Evolutionary conservation across 92 coral and sea anemone species (phyloP), one percentile per base, ranked within the genome.

Genomic region (Virgularia gustaviana): DNA sequence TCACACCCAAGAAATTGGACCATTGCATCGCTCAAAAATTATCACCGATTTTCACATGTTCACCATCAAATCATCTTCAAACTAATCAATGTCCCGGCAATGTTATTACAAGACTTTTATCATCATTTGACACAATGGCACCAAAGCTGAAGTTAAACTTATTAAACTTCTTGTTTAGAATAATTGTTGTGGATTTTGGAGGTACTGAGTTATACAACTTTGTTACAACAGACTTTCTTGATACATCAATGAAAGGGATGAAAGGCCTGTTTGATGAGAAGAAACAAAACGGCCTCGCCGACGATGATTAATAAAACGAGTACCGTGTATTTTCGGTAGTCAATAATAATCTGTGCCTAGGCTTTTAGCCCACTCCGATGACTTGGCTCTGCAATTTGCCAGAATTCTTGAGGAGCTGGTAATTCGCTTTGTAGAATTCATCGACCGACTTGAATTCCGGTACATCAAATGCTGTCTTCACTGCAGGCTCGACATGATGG

Each of bases 291-390:
- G n/a, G n/a, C n/a, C n/a, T n/a, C n/a, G n/a, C n/a, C n/a, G n/a
- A n/a, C n/a, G n/a, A 64, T 77, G 81, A 28, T 77, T 77, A 9
- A 52, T 75, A 36, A 76, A 76, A 15, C 68, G 70, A 43, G 82
- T 77, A 34, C 75, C 76, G 55, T 77, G 82, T 16, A 77, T 72
- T 44, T 77, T 77, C 6, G 82, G 67, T 49, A 53, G 45, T 30
- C 22, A 61, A 42, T 77, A 77, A 30, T 65, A 61, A 43, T 77
- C 45, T 32, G 57, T 72, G 52, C 56, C 82, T 27, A 66, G 49
- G 33, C 23, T 55, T 25, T 13, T 18, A 12, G 82, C 82, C 22
- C 71, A 63, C 19, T 65, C 58, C 41, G n/a, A 45, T 33, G 29
- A 77, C 62, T 44, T 77, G 76, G 23, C 54, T 49, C 49, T 77